phyloP scores from a whole-genome alignment of 2,113 vertebrate species.

The Trematomus loennbergii region DNA sequence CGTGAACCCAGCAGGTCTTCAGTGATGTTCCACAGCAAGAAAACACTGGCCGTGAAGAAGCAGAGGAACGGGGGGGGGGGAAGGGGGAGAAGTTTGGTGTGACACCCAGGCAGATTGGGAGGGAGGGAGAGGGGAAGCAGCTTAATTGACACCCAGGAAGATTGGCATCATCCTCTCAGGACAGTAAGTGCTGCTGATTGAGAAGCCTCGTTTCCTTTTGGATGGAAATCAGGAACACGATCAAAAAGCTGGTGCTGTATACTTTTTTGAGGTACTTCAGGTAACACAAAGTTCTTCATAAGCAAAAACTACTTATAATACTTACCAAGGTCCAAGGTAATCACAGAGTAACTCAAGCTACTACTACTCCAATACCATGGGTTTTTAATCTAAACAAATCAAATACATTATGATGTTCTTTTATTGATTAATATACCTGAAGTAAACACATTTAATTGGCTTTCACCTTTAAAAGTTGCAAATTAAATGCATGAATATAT shows the following conservation, averaged over 20 bases:
- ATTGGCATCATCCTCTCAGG: conserved; percentile 65
- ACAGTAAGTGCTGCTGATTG: conserved; percentile 73
- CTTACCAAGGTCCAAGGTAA: no score
- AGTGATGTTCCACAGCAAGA: conserved; percentile 42
- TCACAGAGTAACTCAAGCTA: no score
- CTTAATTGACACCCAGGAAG: conserved; percentile 54
- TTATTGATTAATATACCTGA: no score
- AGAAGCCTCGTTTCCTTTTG: conserved; percentile 49
- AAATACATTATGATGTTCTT: no score
- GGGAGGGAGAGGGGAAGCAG: conserved; percentile 13
- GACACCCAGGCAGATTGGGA: conserved; percentile 59
- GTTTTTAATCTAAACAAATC: no score
- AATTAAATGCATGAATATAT: no score
- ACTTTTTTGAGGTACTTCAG: no score
- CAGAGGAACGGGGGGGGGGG: conserved; percentile 25
- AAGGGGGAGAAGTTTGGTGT: conserved; percentile 54
- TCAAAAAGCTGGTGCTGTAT: background rate
- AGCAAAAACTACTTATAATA: no score
- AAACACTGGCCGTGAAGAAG: conserved; percentile 49
- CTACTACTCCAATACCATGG: no score
- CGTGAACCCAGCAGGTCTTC: conserved; percentile 36
- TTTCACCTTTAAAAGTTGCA: no score
- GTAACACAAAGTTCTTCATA: no score
- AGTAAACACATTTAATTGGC: no score
- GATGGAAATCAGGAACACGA: conserved; percentile 38